phyloP scores from a whole-genome alignment of 2,113 vertebrate genomes.

The Vulpes vulpes region DNA sequence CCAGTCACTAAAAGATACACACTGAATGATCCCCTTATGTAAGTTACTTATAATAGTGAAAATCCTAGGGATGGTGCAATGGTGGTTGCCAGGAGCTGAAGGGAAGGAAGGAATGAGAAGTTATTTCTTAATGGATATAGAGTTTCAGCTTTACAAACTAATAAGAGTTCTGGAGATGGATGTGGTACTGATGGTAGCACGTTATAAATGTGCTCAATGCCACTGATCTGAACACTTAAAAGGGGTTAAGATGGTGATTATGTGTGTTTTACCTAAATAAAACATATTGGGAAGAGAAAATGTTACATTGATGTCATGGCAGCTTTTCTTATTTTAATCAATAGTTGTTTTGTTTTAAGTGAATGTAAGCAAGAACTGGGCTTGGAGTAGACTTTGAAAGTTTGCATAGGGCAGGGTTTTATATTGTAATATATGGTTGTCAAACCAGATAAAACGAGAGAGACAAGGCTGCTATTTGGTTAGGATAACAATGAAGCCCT shows the following conservation, averaged over 20 bases:
- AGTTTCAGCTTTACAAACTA: not conserved
- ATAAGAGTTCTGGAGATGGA: not conserved
- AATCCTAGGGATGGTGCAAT: not conserved
- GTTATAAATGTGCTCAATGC: not conserved
- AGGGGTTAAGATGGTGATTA: not conserved
- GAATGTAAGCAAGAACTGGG: not conserved
- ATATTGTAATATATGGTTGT: not conserved
- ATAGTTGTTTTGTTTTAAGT: not conserved
- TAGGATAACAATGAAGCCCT: not conserved
- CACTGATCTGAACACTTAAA: not conserved
- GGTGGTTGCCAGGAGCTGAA: not conserved
- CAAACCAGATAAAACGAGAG: not conserved
- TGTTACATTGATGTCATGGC: not conserved
- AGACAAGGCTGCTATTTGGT: rapidly evolving
- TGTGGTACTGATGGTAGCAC: not conserved
- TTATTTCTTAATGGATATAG: not conserved
- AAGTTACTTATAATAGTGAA: not conserved
- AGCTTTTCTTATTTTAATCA: not conserved
- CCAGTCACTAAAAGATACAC: not conserved
- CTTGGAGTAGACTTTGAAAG: not conserved
- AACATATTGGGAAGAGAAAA: not conserved
- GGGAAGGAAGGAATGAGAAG: not conserved
- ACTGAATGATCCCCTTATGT: not conserved
- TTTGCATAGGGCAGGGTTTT: not conserved
- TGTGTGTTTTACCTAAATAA: not conserved